Conservation (phyloP, 2,797 vertebrate genomes). For the Hapalemur alaotrensis region DNA sequence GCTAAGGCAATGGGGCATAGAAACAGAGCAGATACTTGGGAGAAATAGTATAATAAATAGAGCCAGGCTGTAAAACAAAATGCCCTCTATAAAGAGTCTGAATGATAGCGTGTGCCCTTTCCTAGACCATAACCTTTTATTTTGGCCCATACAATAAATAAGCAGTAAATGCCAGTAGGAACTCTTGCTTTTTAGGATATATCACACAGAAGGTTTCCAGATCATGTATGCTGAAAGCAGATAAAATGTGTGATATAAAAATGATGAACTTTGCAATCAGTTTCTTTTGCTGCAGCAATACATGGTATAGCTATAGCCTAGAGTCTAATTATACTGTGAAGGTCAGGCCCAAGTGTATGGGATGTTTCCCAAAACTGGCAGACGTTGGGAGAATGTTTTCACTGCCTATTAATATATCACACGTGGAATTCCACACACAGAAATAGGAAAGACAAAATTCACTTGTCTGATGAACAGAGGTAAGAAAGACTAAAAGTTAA, state of each 20-base stretch:
- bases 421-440: neutral
- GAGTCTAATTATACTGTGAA: neutral
- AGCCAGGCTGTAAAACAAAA: neutral
- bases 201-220: neutral
- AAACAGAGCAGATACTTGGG: neutral
- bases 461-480: neutral
- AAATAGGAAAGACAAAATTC: neutral
- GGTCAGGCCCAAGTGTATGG: neutral
- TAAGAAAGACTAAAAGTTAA: neutral
- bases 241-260: neutral
- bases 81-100: neutral
- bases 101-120: neutral
- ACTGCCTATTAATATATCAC: neutral
- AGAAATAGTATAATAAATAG: conserved; percentile 28
- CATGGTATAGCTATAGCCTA: neutral
- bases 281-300: neutral
- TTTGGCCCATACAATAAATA: neutral
- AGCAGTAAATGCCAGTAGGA: neutral
- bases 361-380: neutral
- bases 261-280: neutral
- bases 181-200: neutral
- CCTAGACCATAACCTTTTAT: neutral
- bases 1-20: neutral
- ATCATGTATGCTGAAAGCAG: neutral
- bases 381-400: neutral